Evolutionary conservation across 2,888 invertebrate genomes (phyloP).

Genomic region (Lepidocyrtinus sp.): DNA sequence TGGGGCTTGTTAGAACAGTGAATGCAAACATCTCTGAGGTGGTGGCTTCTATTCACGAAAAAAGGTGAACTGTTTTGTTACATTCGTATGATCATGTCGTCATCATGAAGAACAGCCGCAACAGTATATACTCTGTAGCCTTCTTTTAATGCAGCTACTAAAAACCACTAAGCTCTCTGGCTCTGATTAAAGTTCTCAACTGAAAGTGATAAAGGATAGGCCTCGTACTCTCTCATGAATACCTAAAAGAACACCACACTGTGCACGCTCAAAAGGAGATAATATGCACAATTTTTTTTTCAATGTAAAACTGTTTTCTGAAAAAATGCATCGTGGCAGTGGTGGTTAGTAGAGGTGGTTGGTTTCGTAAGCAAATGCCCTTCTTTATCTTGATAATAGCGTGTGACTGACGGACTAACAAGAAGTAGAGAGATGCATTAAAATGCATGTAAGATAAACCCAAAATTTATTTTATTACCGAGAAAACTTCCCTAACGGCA

Average conservation of each 20-base stretch:
- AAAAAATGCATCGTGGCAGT: constrained; percentile 14
- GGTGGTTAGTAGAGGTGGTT: constrained; percentile 13
- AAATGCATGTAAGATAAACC: background rate
- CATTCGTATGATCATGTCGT: background rate
- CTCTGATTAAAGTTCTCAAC: constrained; percentile 31
- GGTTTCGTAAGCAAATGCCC: background rate
- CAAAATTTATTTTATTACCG: background rate
- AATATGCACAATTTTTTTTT: background rate
- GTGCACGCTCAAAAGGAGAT: background rate
- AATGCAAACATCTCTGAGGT: background rate
- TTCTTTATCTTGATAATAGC: background rate
- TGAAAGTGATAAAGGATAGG: constrained; percentile 47
- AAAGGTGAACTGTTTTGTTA: background rate
- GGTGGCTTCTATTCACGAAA: background rate
- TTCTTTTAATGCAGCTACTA: background rate
- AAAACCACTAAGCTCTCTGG: background rate
- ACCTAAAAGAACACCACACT: background rate
- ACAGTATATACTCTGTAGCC: background rate
- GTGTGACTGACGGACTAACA: background rate
- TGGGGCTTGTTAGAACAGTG: background rate
- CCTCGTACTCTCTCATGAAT: constrained; percentile 27
- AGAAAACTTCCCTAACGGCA: background rate
- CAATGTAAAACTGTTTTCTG: background rate
- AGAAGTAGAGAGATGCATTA: background rate
- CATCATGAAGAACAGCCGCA: too few species aligned